phyloP scores from a whole-genome alignment of 2,797 vertebrate species.

The Miichthys miiuy region DNA sequence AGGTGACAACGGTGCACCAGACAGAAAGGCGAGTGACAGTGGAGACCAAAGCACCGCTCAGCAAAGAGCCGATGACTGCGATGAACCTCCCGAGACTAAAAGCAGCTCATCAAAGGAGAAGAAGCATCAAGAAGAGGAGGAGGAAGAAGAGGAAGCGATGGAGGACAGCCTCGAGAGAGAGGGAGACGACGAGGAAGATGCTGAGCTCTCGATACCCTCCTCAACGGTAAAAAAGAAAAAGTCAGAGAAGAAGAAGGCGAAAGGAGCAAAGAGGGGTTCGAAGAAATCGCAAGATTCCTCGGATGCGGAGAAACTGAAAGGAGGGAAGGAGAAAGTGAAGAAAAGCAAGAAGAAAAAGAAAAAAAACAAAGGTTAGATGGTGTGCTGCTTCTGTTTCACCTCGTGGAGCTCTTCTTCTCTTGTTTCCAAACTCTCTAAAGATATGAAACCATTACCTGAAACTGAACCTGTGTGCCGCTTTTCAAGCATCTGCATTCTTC shows the following conservation, averaged over 20 bases:
- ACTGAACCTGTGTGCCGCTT: not conserved
- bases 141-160: conserved; percentile 35
- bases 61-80: not conserved
- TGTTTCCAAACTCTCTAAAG: conserved; percentile 10
- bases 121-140: conserved; percentile 26
- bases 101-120: conserved; percentile 18
- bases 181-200: conserved; percentile 63
- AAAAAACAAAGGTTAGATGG: conserved; percentile 80
- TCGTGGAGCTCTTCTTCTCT: conserved; percentile 19
- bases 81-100: conserved; percentile 26
- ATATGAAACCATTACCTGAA: not conserved
- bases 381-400: conserved; percentile 54
- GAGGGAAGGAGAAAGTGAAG: conserved; percentile 61
- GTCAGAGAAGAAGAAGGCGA: conserved; percentile 71
- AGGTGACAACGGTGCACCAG: not conserved
- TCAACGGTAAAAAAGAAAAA: conserved; percentile 69
- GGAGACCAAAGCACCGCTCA: conserved; percentile 13
- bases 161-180: conserved; percentile 52
- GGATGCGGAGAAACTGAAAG: conserved; percentile 58
- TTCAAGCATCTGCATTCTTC: conserved; percentile 17
- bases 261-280: conserved; percentile 44
- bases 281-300: conserved; percentile 62
- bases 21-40: not conserved
- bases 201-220: conserved; percentile 27
- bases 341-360: conserved; percentile 78